Evolutionary conservation across 2,888 invertebrate genomes (phyloP).

Genomic region (Cepaea hortensis): DNA sequence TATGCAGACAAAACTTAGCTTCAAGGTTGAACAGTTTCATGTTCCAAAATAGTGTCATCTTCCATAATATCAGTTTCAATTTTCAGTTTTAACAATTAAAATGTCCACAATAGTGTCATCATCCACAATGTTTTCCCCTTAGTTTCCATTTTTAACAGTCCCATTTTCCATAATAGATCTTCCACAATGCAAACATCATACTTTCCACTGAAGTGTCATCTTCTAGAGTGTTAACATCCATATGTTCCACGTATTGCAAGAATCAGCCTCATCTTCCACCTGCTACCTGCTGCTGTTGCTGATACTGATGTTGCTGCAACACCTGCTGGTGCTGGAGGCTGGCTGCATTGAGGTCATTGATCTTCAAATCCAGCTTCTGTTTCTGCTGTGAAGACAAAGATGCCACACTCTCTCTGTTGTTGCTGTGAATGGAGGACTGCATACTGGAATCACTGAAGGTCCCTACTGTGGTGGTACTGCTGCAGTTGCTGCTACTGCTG

Average conservation of each 20-base stretch:
- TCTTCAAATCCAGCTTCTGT: conserved; percentile 50
- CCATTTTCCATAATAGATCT: too few species aligned
- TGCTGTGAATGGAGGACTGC: conserved; percentile 46
- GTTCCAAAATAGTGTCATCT: too few species aligned
- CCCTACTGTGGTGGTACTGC: conserved; percentile 3
- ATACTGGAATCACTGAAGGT: conserved; percentile 43
- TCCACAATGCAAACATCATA: too few species aligned
- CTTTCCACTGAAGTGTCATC: too few species aligned
- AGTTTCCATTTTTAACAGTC: too few species aligned
- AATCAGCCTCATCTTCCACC: conserved; percentile 54
- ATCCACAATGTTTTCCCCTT: too few species aligned
- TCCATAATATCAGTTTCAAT: too few species aligned
- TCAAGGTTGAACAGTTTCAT: too few species aligned
- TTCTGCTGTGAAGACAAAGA: conserved; percentile 41
- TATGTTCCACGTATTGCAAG: conserved; percentile 40
- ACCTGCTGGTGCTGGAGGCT: conserved; percentile 6
- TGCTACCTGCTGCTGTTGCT: conserved; percentile 41
- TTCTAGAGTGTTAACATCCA: too few species aligned
- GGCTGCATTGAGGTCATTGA: conserved; percentile 51
- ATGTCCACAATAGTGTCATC: too few species aligned
- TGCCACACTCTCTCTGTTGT: conserved; percentile 44
- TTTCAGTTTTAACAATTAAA: too few species aligned
- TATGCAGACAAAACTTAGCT: too few species aligned
- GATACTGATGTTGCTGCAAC: conserved; percentile 29
- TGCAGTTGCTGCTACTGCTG: conserved; percentile 3